These are phyloP conservation scores for Brachionichthys hirsutus DNA, from an alignment of 2,113 vertebrate genomes.

Conservation along the genomic window DNA sequence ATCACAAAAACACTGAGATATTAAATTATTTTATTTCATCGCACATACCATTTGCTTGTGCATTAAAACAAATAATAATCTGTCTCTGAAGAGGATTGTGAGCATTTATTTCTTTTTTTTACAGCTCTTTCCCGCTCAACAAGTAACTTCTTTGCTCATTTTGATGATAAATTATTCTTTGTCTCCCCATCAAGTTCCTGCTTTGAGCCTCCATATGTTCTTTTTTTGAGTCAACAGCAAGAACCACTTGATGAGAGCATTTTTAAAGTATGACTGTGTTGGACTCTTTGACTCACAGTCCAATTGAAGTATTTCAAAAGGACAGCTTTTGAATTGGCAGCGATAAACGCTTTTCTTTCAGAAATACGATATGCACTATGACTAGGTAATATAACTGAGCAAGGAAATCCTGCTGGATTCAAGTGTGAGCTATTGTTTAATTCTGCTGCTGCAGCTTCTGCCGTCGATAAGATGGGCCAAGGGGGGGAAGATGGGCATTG, in stretches of 20 bases:
- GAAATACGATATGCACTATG: conserved; percentile 27
- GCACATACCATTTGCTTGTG: background rate
- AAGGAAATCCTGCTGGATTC: conserved; percentile 16
- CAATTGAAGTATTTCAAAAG: conserved; percentile 46
- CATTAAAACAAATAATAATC: too few relatives aligned
- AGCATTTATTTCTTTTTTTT: conserved; percentile 18
- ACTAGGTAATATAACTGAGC: conserved; percentile 31
- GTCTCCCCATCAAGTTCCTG: conserved; percentile 1
- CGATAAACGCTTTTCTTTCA: conserved; percentile 13
- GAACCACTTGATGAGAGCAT: conserved; percentile 23
- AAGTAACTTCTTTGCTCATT: conserved; percentile 4
- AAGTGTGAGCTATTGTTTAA: conserved; percentile 27
- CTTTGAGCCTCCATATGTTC: conserved; percentile 36
- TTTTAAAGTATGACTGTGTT: conserved; percentile 21
- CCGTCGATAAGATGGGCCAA: conserved; percentile 41
- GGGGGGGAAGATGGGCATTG: conserved; percentile 24
- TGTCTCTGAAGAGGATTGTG: background rate
- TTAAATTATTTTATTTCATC: background rate
- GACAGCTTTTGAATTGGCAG: conserved; percentile 22
- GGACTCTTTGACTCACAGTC: conserved; percentile 16
- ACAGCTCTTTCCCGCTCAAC: background rate
- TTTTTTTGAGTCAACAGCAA: conserved; percentile 24
- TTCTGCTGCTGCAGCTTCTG: conserved; percentile 29
- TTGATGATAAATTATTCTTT: conserved; percentile 25
- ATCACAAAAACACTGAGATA: background rate